Percentiles rank a stretch among this genome's conserved stretches.
phyloP scores from a whole-genome alignment of 1,140 invertebrate species.

The Archivesica marissinica region DNA sequence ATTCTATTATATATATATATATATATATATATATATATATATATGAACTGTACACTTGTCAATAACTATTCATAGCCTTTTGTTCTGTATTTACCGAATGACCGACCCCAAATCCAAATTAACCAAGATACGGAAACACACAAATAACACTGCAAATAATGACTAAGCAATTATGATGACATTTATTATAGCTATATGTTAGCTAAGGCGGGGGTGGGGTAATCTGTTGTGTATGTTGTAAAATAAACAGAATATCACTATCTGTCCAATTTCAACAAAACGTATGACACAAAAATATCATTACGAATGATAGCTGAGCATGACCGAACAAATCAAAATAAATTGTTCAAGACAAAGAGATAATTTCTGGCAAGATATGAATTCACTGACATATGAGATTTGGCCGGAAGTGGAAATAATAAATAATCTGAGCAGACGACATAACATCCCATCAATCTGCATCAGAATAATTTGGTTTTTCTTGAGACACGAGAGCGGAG shows the following conservation, averaged over 20 bases:
- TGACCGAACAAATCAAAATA: conserved; percentile 60
- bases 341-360: conserved; percentile 64
- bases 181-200: no score
- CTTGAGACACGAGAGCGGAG: conserved; percentile 28
- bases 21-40: no score
- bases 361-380: conserved; percentile 62
- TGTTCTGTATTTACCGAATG: no score
- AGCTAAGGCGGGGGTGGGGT: no score
- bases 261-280: conserved; percentile 26
- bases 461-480: conserved; percentile 63
- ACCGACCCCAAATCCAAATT: no score
- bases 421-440: conserved; percentile 61
- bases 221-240: no score
- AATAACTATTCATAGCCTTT: no score
- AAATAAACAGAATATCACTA: neutral
- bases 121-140: no score
- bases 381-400: conserved; percentile 64
- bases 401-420: conserved; percentile 61
- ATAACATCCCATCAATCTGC: conserved; percentile 62
- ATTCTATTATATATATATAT: no score
- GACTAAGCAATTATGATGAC: no score
- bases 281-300: conserved; percentile 44
- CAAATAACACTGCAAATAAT: no score
- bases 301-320: conserved; percentile 29
- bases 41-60: no score